These are phyloP conservation scores for Rhamphomyia laevipes DNA, from an alignment of 2,888 invertebrate genomes.

Conservation along the genomic window DNA sequence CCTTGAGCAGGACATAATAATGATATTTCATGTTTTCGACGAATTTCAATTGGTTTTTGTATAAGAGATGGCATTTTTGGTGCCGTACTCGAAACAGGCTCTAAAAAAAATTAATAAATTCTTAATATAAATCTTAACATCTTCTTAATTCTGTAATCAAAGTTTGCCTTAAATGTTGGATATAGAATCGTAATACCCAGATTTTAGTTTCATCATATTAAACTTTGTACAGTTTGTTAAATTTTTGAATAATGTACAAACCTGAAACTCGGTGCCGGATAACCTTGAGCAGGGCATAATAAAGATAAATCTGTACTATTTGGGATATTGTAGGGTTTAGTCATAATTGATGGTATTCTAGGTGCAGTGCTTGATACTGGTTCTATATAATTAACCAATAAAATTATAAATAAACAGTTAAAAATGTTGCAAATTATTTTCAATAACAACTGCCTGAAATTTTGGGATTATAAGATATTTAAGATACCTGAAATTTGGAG, in stretches of 20 bases:
- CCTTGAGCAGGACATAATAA: constrained; percentile 65
- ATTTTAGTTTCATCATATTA: background rate
- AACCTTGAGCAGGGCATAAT: constrained; percentile 52
- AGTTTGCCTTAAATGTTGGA: too few species aligned
- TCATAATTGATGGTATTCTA: constrained; percentile 36
- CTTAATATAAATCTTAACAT: too few species aligned
- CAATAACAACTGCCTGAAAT: background rate
- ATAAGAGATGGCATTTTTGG: constrained; percentile 39
- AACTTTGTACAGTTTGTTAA: too few species aligned
- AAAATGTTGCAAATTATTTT: too few species aligned
- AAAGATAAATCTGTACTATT: constrained; percentile 32
- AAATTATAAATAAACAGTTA: background rate
- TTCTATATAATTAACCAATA: background rate
- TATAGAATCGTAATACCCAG: too few species aligned
- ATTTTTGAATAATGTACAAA: constrained; percentile 24
- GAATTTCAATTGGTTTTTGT: constrained; percentile 31
- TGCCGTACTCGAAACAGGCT: constrained; percentile 42
- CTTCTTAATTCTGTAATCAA: too few species aligned
- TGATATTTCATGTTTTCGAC: constrained; percentile 22
- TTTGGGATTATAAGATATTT: background rate
- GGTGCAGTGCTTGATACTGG: constrained; percentile 31
- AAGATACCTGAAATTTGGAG: constrained; percentile 56
- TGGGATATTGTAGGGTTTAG: constrained; percentile 30
- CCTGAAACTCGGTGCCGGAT: constrained; percentile 21
- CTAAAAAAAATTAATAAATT: constrained; percentile 22